These are phyloP conservation scores for Pachycephala philippinensis DNA, from an alignment of 2,113 vertebrate species.

Conservation along the genomic window DNA sequence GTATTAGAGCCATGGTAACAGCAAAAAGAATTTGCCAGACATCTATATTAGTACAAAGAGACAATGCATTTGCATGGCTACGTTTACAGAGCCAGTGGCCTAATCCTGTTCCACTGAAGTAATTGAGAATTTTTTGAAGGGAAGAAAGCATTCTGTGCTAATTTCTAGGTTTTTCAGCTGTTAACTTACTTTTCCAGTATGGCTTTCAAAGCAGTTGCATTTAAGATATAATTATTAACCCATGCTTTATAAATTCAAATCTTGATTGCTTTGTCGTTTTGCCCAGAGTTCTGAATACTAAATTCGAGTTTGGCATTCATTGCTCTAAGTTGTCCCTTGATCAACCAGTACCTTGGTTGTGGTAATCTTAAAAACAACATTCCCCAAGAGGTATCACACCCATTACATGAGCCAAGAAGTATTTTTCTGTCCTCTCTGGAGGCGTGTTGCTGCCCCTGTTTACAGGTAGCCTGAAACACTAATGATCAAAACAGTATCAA, in stretches of 20 bases:
- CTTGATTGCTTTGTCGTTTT: neutral
- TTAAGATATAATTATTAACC: neutral
- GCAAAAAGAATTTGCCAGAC: neutral
- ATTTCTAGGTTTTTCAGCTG: neutral
- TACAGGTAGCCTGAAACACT: constrained; percentile 59
- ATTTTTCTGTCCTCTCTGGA: constrained; percentile 29
- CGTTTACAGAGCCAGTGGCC: neutral
- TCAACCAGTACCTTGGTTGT: constrained; percentile 14
- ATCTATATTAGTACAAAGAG: neutral
- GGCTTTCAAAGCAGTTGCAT: neutral
- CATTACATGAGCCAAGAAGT: constrained; percentile 5
- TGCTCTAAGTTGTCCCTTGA: neutral
- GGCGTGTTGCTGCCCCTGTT: constrained; percentile 62
- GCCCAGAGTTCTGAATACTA: neutral
- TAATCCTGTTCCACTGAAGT: neutral
- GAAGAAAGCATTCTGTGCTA: neutral
- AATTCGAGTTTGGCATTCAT: neutral
- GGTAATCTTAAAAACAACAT: constrained; percentile 69
- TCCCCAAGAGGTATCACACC: constrained; percentile 56
- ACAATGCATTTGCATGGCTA: neutral
- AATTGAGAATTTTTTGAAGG: neutral
- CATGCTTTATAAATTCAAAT: neutral
- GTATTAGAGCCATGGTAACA: constrained; percentile 16
- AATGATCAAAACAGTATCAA: constrained; percentile 60
- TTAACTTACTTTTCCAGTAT: neutral